A percentile compares a stretch with the other conserved stretches of the same genome.
These are phyloP conservation scores for Odontocolon sp. DNA, from an alignment of 2,888 invertebrate genomes.

Conservation along the genomic window DNA sequence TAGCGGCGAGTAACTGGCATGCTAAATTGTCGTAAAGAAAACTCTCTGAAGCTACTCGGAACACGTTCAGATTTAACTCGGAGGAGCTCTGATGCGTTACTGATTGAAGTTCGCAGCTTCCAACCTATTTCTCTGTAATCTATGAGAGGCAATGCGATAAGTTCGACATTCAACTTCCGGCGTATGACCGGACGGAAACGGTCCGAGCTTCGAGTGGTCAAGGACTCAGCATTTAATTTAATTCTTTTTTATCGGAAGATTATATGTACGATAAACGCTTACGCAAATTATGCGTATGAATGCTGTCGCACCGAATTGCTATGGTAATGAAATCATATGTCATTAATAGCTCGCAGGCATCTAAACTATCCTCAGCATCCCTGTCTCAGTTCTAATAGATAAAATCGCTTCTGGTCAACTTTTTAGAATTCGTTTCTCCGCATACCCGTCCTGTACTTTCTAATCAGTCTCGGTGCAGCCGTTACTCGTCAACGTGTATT, in stretches of 20 bases:
- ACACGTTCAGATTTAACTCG: not conserved
- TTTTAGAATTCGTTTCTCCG: conserved; percentile 26
- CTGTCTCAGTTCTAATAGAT: conserved; percentile 4
- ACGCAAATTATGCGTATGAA: too few species aligned
- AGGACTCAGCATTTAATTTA: not conserved
- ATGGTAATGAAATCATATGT: not conserved
- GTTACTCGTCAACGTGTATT: conserved; percentile 8
- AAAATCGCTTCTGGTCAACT: not conserved
- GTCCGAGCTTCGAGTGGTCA: not conserved
- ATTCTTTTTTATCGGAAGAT: not conserved
- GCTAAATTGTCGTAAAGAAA: not conserved
- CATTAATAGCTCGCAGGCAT: not conserved
- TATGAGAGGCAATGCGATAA: conserved; percentile 6
- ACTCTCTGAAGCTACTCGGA: not conserved
- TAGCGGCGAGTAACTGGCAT: conserved; percentile 64
- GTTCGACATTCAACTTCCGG: not conserved
- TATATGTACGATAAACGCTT: conserved; percentile 5
- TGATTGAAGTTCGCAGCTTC: conserved; percentile 31
- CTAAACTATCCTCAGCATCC: not conserved
- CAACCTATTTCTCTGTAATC: not conserved
- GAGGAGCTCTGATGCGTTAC: conserved; percentile 24
- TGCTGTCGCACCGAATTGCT: too few species aligned
- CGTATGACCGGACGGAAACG: not conserved
- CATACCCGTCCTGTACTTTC: conserved; percentile 50
- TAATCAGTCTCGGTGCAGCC: conserved; percentile 44